Evolutionary conservation across 2,113 vertebrate species (phyloP).

Genomic region (Mirounga angustirostris): DNA sequence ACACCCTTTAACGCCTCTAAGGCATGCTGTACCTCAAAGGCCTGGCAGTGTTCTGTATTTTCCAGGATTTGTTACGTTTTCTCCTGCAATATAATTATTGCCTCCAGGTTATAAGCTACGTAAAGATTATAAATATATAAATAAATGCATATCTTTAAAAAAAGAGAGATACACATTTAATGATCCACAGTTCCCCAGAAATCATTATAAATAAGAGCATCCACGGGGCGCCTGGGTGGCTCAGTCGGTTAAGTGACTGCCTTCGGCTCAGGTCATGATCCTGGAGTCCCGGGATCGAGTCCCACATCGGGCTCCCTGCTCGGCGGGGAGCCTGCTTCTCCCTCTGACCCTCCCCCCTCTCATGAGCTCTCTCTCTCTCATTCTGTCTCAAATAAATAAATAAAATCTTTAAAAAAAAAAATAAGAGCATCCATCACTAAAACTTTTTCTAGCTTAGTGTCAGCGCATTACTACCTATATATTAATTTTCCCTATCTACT

Average conservation of each 20-base stretch:
- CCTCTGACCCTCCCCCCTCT: too few relatives aligned
- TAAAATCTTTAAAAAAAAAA: neutral
- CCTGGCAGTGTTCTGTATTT: neutral
- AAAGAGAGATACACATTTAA: neutral
- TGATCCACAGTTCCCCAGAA: neutral
- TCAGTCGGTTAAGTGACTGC: too few relatives aligned
- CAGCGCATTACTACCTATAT: neutral
- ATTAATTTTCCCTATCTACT: neutral
- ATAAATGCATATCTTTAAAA: slow-evolving; percentile 8
- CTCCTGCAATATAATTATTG: slow-evolving; percentile 31
- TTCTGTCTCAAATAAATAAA: too few relatives aligned
- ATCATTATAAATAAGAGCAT: neutral
- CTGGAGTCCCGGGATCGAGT: too few relatives aligned
- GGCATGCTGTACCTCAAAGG: neutral
- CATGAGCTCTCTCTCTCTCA: too few relatives aligned
- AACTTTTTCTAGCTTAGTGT: neutral
- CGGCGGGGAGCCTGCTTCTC: too few relatives aligned
- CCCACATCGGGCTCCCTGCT: too few relatives aligned
- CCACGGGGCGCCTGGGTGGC: neutral
- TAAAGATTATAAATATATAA: slow-evolving; percentile 21
- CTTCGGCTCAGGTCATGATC: too few relatives aligned
- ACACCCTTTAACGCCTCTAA: neutral
- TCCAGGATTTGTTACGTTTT: slow-evolving; percentile 10
- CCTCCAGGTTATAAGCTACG: neutral
- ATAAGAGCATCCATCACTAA: neutral